Base-by-base conservation (phyloP, 2,888 invertebrate species). In the Galeopsomyia nigrocyanea region DNA sequence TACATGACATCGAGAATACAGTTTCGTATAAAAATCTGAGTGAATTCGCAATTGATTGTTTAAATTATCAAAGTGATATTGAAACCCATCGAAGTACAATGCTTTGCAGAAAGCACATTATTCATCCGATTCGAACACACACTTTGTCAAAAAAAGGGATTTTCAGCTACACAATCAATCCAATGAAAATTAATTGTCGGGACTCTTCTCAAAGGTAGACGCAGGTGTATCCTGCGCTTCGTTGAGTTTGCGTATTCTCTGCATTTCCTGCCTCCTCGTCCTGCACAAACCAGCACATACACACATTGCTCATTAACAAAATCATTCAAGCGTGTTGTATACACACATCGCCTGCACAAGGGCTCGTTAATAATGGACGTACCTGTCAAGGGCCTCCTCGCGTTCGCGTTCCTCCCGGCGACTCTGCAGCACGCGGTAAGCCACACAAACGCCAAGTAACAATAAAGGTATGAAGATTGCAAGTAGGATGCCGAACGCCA, bases 401-500 rank as follows among this genome's bases (percentile, higher is more conserved):
- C 88, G 88, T 62, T 88, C 87, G 65, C 90, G 88, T 61, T 89
- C 88, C 47, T 87, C 84, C 78, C 88, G 90, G 68, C 85, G 86
- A 68, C 88, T 87, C 82, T 90, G 89, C 63, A 92, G 88, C 79
- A 91, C 86, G 78, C 90, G 89, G 86, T 90, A 91, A 31, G 89
- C 92, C 62, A 90, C 84, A 82, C 92, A 93, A 78, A 94, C 89
- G 66, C 94, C 88, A 49, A 92, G 85, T 77, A 95, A 87, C 58
- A 94, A 81, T 77, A 95, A 88, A 22, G 95, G 95, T 80, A 95
- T 87, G 86, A 96, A 88, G 75, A 95, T 90, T 50, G 92, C 92
- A 77, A 94, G 88, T 79, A 95, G 90, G 85, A 95, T 91, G 77
- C 93, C 94, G 83, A 93, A 90, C 6, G 95, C 93, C 22, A 93